Evolutionary conservation across 2,888 invertebrate species (phyloP).

Genomic region (Auanema sp.): DNA sequence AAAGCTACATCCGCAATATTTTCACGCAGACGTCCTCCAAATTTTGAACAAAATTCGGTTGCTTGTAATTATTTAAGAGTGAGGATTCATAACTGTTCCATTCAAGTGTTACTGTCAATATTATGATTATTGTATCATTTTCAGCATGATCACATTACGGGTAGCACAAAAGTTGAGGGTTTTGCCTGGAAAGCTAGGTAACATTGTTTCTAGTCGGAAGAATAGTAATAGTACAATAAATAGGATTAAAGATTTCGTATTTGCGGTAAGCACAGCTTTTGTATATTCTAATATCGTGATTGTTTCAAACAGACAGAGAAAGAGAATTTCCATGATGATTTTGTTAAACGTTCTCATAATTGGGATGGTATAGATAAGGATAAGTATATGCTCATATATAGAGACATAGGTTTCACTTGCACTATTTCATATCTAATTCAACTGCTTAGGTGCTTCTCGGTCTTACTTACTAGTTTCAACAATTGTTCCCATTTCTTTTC

Average conservation of each 20-base stretch:
- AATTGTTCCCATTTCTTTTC: slow-evolving; percentile 32
- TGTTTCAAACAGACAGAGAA: slow-evolving; percentile 32
- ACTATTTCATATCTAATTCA: not conserved
- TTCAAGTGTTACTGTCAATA: no score
- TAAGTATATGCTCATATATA: slow-evolving; percentile 41
- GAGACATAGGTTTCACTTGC: slow-evolving; percentile 30
- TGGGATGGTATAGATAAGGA: slow-evolving; percentile 29
- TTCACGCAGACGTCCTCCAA: no score
- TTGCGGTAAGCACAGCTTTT: slow-evolving; percentile 31
- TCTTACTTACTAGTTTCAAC: slow-evolving; percentile 36
- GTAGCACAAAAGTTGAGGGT: no score
- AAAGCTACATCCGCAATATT: no score
- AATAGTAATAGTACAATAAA: slow-evolving; percentile 12
- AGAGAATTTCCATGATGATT: slow-evolving; percentile 35
- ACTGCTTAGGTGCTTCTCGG: slow-evolving; percentile 35
- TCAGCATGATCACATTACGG: no score
- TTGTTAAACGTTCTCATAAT: slow-evolving; percentile 29
- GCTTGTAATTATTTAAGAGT: no score
- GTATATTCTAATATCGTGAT: not conserved
- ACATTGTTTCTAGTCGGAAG: no score
- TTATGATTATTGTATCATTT: no score
- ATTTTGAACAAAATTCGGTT: no score
- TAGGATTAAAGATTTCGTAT: slow-evolving; percentile 28
- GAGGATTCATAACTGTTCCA: no score
- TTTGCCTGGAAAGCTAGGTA: no score